Conservation (phyloP, 2,113 vertebrate genomes). For the Pontoporia blainvillei region DNA sequence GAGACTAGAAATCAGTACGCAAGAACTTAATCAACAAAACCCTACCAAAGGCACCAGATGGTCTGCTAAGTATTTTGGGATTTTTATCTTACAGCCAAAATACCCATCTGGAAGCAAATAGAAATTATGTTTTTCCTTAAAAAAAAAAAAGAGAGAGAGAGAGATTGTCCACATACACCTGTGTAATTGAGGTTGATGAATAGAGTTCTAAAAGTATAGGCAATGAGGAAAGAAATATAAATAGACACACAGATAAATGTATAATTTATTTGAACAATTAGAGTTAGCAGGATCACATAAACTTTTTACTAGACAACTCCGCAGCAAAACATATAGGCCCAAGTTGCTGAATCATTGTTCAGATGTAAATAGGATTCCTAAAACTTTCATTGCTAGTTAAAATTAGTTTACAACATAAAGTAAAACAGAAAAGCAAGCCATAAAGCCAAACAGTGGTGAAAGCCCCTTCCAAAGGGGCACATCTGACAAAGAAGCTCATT, state of each 20-base stretch:
- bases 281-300: constrained; percentile 49
- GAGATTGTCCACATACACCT: constrained; percentile 61
- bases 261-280: constrained; percentile 77
- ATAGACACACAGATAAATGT: constrained; percentile 71
- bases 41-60: constrained; percentile 77
- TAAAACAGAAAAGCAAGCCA: constrained; percentile 21
- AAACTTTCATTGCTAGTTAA: constrained; percentile 66
- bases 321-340: constrained; percentile 38
- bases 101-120: constrained; percentile 76
- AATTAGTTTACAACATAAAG: constrained; percentile 47
- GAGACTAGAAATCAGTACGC: constrained; percentile 67
- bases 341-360: constrained; percentile 63
- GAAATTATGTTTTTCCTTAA: constrained; percentile 60
- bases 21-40: constrained; percentile 70
- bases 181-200: constrained; percentile 78
- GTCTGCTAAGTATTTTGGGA: constrained; percentile 75
- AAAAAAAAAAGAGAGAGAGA: neutral
- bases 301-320: constrained; percentile 69
- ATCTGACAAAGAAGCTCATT: neutral
- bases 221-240: constrained; percentile 73
- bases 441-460: constrained; percentile 27
- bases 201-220: constrained; percentile 71
- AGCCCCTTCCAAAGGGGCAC: neutral
- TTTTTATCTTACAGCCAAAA: constrained; percentile 81
- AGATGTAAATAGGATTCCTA: constrained; percentile 47